These are phyloP conservation scores for Paraplagusia blochii DNA, from an alignment of 2,113 vertebrate species.

Conservation along the genomic window DNA sequence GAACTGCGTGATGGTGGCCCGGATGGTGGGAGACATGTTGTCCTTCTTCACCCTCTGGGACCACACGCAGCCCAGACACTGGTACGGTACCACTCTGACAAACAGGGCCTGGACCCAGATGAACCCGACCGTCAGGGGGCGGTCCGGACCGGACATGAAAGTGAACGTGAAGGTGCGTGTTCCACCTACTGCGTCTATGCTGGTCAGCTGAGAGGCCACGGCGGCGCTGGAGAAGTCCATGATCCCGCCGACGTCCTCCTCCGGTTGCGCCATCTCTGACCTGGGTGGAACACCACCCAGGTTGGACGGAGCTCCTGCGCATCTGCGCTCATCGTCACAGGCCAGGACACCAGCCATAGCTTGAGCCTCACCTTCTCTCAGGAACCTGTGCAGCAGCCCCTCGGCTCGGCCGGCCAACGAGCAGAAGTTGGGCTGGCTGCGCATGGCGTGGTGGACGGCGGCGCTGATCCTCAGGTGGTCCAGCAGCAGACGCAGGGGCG, in stretches of 20 bases:
- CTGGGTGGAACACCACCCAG: conserved; percentile 7
- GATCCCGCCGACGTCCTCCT: conserved; percentile 60
- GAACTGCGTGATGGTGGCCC: conserved; percentile 87
- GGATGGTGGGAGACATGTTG: conserved; percentile 79
- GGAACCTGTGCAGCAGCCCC: conserved; percentile 70
- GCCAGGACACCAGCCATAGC: no score
- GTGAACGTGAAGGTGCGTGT: neutral
- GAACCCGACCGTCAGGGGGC: neutral
- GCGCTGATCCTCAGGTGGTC: conserved; percentile 69
- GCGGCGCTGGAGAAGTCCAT: conserved; percentile 75
- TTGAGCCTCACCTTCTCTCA: conserved; percentile 62
- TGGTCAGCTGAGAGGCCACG: conserved; percentile 83
- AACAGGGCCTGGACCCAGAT: conserved; percentile 78
- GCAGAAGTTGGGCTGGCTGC: conserved; percentile 61
- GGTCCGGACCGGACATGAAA: neutral
- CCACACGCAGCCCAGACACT: conserved; percentile 89
- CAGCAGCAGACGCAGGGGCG: conserved; percentile 61
- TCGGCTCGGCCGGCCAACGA: conserved; percentile 67
- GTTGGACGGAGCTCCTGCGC: conserved; percentile 39
- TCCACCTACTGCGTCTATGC: conserved; percentile 77
- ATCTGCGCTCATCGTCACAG: no score
- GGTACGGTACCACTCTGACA: conserved; percentile 77
- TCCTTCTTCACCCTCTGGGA: conserved; percentile 87
- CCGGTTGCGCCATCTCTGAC: conserved; percentile 51
- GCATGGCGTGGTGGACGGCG: conserved; percentile 44